Evolutionary conservation across 2,113 vertebrate species (phyloP), one percentile per base, ranked within the genome.

Genomic region (Pitta sordida): DNA sequence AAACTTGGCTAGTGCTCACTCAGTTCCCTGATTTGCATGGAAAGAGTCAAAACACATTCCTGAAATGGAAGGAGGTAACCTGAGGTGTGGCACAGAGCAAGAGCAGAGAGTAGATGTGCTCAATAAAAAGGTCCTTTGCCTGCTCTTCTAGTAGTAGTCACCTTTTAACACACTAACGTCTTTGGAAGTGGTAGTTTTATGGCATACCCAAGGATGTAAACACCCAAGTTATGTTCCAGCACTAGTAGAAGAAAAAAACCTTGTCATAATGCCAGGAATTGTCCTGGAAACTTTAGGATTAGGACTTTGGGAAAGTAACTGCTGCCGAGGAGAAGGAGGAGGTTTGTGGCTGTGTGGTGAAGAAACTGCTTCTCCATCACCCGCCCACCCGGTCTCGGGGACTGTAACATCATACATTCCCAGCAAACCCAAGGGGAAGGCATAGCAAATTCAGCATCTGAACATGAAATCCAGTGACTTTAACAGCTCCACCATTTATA

Each of bases 301-400:
- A 52, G 43, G 56, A 27, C 53, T 58, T 52, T 14, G 43, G 32
- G 46, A 8, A 51, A 29, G 46, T 56, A 30, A 34, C 11, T 1
- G 5, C 22, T 27, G 74, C 1, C 2, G 67, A 63, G 41, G 49
- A 49, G 53, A 10, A 52, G 27, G 34, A 52, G 23, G 34, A 82
- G 63, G 9, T 77, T 62, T 70, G 64, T 37, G 70, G 46, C 70
- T 68, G 27, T 0, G 2, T 20, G 36, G 26, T 0, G 0, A 44
- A 67, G 63, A 39, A 2, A 0, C 60, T 49, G 55, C 86, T 89
- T 53, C 74, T 65, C 58, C 67, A 16, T 13, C 5, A 0, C 37
- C 81, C 7, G 2, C 68, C 2, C 0, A 5, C 43, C 68, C 27
- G 51, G 51, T 52, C 71, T 51, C 2, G 0, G 32, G 69, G 71